Evolutionary conservation across 2,797 vertebrate species (phyloP).

Genomic region (Sphenopsis melanotis): DNA sequence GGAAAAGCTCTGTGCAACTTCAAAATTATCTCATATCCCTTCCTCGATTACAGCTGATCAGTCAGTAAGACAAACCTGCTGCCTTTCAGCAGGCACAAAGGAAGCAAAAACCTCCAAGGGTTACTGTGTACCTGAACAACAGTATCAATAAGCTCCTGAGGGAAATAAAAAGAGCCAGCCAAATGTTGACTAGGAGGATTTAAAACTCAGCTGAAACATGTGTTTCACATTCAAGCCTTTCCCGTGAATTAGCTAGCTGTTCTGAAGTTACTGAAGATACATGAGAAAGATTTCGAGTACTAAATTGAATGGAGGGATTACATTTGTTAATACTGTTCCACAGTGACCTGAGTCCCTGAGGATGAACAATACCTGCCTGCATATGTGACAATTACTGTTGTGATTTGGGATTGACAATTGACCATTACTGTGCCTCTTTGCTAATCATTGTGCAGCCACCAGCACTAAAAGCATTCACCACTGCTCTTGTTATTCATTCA

Average conservation of each 20-base stretch:
- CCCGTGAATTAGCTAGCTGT: neutral
- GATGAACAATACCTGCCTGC: neutral
- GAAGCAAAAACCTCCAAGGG: neutral
- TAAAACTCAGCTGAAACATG: constrained; percentile 5
- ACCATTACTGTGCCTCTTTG: neutral
- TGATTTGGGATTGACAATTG: neutral
- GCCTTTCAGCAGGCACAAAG: neutral
- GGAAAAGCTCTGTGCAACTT: neutral
- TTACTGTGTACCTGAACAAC: neutral
- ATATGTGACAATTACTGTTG: neutral
- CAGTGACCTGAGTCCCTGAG: neutral
- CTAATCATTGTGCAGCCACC: neutral
- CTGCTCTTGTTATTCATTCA: neutral
- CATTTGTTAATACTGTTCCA: neutral
- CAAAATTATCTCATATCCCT: neutral
- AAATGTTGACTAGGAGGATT: neutral
- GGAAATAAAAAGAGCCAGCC: neutral
- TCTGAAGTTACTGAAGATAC: neutral
- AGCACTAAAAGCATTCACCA: neutral
- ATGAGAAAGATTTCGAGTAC: neutral
- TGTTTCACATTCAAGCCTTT: constrained; percentile 12
- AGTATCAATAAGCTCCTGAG: neutral
- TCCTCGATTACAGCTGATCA: neutral
- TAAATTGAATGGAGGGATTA: neutral
- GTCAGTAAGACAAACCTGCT: neutral